A percentile compares a stretch with the other conserved stretches of the same genome.
phyloP scores from a whole-genome alignment of 2,113 vertebrate genomes.

The Actenoides hombroni region DNA sequence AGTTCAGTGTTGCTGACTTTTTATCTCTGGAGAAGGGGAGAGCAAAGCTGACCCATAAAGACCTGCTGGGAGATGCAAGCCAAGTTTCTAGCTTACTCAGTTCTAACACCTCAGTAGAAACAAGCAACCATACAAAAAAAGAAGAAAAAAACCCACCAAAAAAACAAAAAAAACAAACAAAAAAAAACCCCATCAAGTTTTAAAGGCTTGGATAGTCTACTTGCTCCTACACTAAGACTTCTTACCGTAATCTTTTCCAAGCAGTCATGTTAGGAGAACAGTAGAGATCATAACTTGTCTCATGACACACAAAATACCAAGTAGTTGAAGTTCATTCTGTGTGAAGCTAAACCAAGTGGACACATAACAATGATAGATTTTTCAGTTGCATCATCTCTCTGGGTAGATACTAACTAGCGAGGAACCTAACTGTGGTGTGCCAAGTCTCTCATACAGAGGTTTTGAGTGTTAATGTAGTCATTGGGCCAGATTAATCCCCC shows the following conservation, averaged over 20 bases:
- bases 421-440: neutral
- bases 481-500: neutral
- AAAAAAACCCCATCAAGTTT: neutral
- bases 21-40: neutral
- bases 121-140: accelerated
- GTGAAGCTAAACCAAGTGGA: neutral
- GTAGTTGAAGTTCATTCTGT: neutral
- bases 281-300: neutral
- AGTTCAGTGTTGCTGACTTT: neutral
- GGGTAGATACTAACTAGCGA: neutral
- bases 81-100: neutral
- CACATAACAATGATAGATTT: neutral
- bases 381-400: neutral
- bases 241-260: neutral
- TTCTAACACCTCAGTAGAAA: neutral
- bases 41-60: neutral
- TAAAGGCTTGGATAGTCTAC: neutral
- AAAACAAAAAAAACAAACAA: too few relatives aligned
- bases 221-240: neutral
- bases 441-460: neutral
- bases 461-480: neutral
- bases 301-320: neutral
- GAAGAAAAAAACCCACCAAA: neutral
- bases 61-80: neutral
- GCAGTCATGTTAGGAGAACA: neutral